Evolutionary conservation across 2,113 vertebrate genomes (phyloP), one percentile per base, ranked within the genome.

Genomic region (Gymnarchus niloticus): DNA sequence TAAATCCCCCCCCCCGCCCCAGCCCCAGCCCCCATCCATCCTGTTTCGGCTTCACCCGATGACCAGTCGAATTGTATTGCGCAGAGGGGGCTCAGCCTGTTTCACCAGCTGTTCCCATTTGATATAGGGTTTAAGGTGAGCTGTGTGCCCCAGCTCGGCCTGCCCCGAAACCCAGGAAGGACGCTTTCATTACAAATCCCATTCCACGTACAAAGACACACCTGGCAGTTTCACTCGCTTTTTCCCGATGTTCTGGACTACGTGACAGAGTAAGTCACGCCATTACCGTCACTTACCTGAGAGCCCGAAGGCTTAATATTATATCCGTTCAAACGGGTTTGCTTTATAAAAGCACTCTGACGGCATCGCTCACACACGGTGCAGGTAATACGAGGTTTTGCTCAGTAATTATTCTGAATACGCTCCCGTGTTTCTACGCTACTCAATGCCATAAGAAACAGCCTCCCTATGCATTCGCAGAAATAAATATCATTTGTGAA

Each of bases 41-140:
- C 91, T 92, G 92, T 91, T 91, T 93, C 88, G 92, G 93, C 93
- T 90, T 91, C 92, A 93, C 14, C 92, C 93, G 92, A 94, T 93
- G 93, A 93, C 93, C 93, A 92, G 91, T 94, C 91, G 92, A 94
- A 95, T 94, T 94, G 93, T 93, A 95, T 95, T 94, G 94, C 89
- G 92, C 91, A 89, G 93, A 91, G 89, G 91, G 93, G 92, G 92
- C 93, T 94, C 83, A 89, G 94, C 93, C 92, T 92, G 65, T 88
- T 88, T 90, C 90, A 91, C 88, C 94, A 94, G 92, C 94, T 95
- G 94, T 87, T 90, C 88, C 92, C 84, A 91, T 91, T 94, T 94
- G 94, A 95, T 94, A 94, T 92, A 92, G 89, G 92, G 91, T 93
- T 94, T 89, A 88, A 94, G 93, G 93, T 94, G 93, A 92, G 91